Percentiles rank a stretch among this genome's conserved stretches.
phyloP scores from a whole-genome alignment of 2,888 invertebrate genomes.

The Chrysopilus asiliformis region DNA sequence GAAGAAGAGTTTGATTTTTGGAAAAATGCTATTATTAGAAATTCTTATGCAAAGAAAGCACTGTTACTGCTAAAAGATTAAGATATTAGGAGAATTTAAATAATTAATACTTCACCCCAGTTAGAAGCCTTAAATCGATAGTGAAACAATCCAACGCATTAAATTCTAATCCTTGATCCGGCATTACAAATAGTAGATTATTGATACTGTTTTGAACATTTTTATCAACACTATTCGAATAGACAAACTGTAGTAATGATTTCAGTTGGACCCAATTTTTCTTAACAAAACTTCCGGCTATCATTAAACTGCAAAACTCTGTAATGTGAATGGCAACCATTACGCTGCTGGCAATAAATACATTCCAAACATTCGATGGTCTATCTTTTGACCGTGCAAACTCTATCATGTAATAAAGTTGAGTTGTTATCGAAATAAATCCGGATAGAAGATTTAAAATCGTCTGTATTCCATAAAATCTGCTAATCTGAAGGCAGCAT shows the following conservation, averaged over 20 bases:
- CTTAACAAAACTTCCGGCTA: background rate
- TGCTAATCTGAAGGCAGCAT: background rate
- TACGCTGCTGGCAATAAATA: background rate
- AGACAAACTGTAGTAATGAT: background rate
- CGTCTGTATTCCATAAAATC: background rate
- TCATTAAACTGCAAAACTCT: background rate
- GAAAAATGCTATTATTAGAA: too few relatives aligned
- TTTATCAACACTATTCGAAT: background rate
- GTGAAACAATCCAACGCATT: background rate
- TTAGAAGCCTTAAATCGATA: background rate
- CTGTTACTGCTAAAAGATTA: too few relatives aligned
- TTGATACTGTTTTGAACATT: background rate
- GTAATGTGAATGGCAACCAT: background rate
- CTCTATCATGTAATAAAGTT: background rate
- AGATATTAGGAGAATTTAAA: too few relatives aligned
- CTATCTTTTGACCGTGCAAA: background rate
- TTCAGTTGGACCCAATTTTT: background rate
- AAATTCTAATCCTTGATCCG: background rate
- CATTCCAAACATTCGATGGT: background rate
- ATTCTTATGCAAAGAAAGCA: too few relatives aligned
- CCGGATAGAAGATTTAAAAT: background rate
- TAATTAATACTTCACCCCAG: background rate
- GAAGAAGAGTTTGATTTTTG: too few relatives aligned
- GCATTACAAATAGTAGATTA: background rate
- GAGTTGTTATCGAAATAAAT: background rate